phyloP scores from a whole-genome alignment of 2,113 vertebrate species.

The Poeciliopsis turrubarensis region DNA sequence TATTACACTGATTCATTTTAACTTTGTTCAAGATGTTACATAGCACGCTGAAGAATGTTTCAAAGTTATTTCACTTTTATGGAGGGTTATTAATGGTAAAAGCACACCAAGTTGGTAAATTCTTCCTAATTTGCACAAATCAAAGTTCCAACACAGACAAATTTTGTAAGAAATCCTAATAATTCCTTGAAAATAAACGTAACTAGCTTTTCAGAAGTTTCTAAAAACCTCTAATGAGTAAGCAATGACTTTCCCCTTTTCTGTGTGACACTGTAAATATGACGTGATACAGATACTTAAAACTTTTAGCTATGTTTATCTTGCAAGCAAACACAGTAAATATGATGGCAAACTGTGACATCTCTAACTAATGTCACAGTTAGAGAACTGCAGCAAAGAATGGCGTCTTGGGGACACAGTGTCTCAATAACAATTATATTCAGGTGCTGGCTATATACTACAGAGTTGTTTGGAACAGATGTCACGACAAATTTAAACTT shows the following conservation, averaged over 20 bases:
- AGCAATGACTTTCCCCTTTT: no score
- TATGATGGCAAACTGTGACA: no score
- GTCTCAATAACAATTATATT: background rate
- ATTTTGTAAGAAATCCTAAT: background rate
- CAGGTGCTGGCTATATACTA: background rate
- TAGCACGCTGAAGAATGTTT: slow-evolving; percentile 11
- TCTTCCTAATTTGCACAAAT: background rate
- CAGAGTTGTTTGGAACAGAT: background rate
- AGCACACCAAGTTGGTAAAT: slow-evolving; percentile 22
- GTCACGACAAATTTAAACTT: background rate
- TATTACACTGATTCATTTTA: slow-evolving; percentile 26
- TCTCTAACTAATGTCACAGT: no score
- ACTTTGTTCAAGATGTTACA: slow-evolving; percentile 5
- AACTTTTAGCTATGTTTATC: no score
- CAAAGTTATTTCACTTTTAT: slow-evolving; percentile 12
- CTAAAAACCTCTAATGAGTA: no score
- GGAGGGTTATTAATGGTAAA: slow-evolving; percentile 1
- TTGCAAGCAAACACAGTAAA: no score
- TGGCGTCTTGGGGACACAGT: no score
- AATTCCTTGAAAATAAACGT: no score
- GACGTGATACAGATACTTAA: no score
- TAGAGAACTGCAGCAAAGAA: no score
- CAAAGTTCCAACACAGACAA: background rate
- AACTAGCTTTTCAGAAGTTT: no score
- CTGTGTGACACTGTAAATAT: no score